Evolutionary conservation across 2,113 vertebrate genomes (phyloP).

Genomic region (Hippopotamus amphibius): DNA sequence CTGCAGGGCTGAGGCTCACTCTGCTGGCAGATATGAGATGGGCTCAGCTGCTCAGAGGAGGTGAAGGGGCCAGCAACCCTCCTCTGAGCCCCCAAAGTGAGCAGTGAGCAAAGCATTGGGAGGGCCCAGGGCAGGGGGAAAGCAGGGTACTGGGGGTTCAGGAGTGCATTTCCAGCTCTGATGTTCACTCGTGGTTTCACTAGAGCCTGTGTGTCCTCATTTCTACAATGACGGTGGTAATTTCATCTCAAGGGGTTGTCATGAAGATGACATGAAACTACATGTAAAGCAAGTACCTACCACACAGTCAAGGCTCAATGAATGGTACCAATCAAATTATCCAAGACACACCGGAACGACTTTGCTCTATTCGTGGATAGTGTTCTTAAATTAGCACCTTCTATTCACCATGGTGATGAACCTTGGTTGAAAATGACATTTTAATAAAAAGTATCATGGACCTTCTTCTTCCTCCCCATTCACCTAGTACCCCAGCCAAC

Average conservation of each 20-base stretch:
- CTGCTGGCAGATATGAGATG: background rate
- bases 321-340: background rate
- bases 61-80: background rate
- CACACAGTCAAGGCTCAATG: background rate
- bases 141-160: too few relatives aligned
- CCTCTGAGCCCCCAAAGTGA: too few relatives aligned
- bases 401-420: background rate
- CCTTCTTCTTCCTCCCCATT: background rate
- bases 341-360: background rate
- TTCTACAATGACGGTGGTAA: background rate
- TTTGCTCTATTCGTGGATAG: background rate
- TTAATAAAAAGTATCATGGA: background rate
- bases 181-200: background rate
- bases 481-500: background rate
- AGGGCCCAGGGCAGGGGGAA: background rate
- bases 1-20: background rate
- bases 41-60: background rate
- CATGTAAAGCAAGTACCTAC: background rate
- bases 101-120: background rate
- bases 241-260: too few relatives aligned
- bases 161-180: background rate
- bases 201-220: background rate
- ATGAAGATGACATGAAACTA: background rate
- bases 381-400: background rate
- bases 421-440: conserved; percentile 20